Base-by-base conservation (phyloP, 92 coral and sea anemone species). In the Hydrozoanthus gracilis region DNA sequence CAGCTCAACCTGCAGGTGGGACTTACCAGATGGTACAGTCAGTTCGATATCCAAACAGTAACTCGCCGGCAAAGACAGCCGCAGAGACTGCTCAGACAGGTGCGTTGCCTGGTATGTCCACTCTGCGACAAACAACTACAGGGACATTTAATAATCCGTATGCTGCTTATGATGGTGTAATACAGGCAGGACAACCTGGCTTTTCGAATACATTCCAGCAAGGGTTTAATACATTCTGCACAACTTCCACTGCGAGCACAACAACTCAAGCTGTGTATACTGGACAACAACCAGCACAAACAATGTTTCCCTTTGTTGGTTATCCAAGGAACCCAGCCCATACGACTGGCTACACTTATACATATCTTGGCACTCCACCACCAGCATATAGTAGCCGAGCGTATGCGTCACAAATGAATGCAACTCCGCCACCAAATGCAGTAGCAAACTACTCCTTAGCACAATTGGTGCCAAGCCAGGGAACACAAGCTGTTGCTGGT, bases 1-100 rank as follows among this genome's bases (percentile, higher is more conserved):
- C 94, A 73, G 82, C 99, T 39, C 97, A 92, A 27, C 77, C 92
- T 8, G 98, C 90, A 51, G 93, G 92, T 73, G 95, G 98, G 55
- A 84, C 83, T 46, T 97, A 88, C 65, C 98, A 94, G 15, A 90
- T 97, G 88, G 95, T 95, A 13, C 99, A 97, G 84, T 90, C 99
- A n/a, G 96, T 97, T 16, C 86, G 98, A 55, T 97, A 97, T 73
- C 98, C 96, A 15, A 92, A 95, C 20, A 92, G 92, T 66, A 95
- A 89, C 73, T 82, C 99, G 20, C 84, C 98, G n/a, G 90, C 88
- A 7, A 97, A 95, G 82, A 88, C 97, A 4, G 65, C 90, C 49
- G 91, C 89, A 39, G 98, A 97, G 39, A 86, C 97, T 44, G 77
- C 86, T 65, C 92, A 90, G 76, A 90, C 92, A 44, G 98, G 96